Percentiles rank a stretch among this genome's conserved stretches.
These are phyloP conservation scores for Ophthalmolycus amberensis DNA, from an alignment of 2,113 vertebrate species.

Conservation along the genomic window DNA sequence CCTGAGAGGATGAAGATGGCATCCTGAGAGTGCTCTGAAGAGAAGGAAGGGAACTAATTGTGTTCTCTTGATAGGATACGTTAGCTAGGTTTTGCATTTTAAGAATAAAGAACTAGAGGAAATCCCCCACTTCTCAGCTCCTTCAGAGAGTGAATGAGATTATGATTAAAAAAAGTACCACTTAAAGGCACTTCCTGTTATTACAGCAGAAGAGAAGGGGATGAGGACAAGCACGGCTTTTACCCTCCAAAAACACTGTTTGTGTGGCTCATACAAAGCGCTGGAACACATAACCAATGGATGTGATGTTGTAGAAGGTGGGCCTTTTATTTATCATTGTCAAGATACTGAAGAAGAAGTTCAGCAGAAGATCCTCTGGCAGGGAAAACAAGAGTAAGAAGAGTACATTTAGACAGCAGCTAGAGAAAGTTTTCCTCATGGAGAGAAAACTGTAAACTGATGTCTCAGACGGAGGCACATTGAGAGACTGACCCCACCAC, in stretches of 20 bases:
- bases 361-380: not conserved
- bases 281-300: not conserved
- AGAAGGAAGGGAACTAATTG: constrained; percentile 16
- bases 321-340: not conserved
- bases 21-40: constrained; percentile 15
- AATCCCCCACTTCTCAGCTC: constrained; percentile 3
- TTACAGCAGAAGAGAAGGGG: not conserved
- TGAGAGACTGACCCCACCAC: not conserved
- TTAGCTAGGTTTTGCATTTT: constrained; percentile 24
- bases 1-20: constrained; percentile 11
- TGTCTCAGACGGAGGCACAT: not conserved
- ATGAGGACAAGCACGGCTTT: not conserved
- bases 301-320: too few species aligned
- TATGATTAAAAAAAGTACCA: not conserved
- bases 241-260: not conserved
- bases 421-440: not conserved
- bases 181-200: constrained; percentile 26
- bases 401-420: not conserved
- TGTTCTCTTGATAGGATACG: not conserved
- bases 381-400: not conserved
- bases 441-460: not conserved
- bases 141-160: constrained; percentile 28
- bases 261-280: too few species aligned
- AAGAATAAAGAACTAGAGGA: constrained; percentile 32
- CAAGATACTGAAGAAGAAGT: not conserved